These are phyloP conservation scores for Bombus confusus DNA, from an alignment of 1,140 invertebrate genomes.

Conservation along the genomic window DNA sequence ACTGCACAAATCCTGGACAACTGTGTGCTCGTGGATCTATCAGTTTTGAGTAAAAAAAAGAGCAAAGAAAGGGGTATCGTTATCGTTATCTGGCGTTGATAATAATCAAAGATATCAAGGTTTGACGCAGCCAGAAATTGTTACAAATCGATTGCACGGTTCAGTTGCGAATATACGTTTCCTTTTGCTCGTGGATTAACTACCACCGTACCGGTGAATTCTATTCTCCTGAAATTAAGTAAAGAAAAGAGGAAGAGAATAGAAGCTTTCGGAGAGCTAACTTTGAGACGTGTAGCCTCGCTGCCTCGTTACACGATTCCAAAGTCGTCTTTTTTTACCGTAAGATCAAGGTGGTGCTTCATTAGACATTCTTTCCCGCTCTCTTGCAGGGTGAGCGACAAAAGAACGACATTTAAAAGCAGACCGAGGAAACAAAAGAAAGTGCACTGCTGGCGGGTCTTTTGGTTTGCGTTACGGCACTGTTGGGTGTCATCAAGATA, in stretches of 20 bases:
- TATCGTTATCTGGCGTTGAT: background rate
- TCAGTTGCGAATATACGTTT: background rate
- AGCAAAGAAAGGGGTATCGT: too few species aligned
- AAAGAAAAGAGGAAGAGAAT: background rate
- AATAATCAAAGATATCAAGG: background rate
- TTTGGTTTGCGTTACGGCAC: slow-evolving; percentile 44
- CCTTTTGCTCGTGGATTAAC: too few species aligned
- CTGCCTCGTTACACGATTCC: slow-evolving; percentile 9
- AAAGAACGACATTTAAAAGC: slow-evolving; percentile 52
- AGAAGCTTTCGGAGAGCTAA: slow-evolving; percentile 15
- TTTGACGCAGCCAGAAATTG: background rate
- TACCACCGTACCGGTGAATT: background rate
- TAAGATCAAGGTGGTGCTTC: slow-evolving; percentile 53
- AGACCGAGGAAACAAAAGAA: slow-evolving; percentile 33
- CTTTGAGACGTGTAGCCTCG: slow-evolving; percentile 14
- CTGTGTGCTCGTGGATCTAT: background rate
- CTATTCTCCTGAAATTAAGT: background rate
- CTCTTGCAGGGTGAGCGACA: background rate
- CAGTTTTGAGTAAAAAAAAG: background rate
- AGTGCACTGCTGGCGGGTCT: slow-evolving; percentile 17
- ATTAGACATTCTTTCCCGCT: slow-evolving; percentile 32
- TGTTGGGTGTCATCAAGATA: slow-evolving; percentile 51
- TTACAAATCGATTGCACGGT: background rate
- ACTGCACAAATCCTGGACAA: background rate
- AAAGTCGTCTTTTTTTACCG: slow-evolving; percentile 36